These are phyloP conservation scores for Anagyrus pseudococci DNA, from an alignment of 2,888 invertebrate genomes.

Conservation along the genomic window DNA sequence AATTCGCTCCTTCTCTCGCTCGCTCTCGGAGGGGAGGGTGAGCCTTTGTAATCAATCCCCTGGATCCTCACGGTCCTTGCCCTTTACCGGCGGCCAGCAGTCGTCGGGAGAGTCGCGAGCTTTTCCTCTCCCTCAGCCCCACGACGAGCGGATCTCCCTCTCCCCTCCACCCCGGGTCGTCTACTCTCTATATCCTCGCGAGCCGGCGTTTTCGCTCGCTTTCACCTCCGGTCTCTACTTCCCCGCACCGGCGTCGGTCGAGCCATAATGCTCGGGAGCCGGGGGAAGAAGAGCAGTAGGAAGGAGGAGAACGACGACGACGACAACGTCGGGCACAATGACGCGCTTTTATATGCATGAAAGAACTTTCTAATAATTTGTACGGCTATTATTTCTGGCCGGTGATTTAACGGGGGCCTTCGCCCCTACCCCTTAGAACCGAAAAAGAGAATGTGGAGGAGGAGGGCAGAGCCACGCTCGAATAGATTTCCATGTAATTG, in stretches of 20 bases:
- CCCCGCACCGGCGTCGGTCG: not conserved
- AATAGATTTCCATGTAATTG: slow-evolving; percentile 35
- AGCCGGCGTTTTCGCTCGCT: slow-evolving; percentile 10
- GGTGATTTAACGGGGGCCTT: slow-evolving; percentile 27
- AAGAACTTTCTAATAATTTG: slow-evolving; percentile 36
- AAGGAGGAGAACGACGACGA: not conserved
- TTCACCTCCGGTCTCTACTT: not conserved
- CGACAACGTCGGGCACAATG: slow-evolving; percentile 18
- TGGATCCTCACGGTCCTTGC: not conserved
- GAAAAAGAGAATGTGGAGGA: too few species aligned
- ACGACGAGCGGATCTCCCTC: not conserved
- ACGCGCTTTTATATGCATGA: slow-evolving; percentile 27
- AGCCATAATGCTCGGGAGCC: not conserved
- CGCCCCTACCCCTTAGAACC: not conserved
- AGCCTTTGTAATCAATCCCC: slow-evolving; percentile 34
- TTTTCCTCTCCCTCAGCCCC: not conserved
- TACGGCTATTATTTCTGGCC: slow-evolving; percentile 33
- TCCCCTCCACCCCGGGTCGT: not conserved
- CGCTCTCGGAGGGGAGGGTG: too few species aligned
- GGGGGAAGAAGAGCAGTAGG: not conserved
- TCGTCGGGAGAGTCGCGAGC: not conserved
- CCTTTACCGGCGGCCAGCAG: not conserved
- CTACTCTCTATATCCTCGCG: not conserved
- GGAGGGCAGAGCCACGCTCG: too few species aligned
- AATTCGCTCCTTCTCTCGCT: slow-evolving; percentile 22